Percentiles rank a stretch among this genome's conserved stretches.
phyloP scores from a whole-genome alignment of 2,113 vertebrate genomes.

The Rhinopomastus cyanomelas region DNA sequence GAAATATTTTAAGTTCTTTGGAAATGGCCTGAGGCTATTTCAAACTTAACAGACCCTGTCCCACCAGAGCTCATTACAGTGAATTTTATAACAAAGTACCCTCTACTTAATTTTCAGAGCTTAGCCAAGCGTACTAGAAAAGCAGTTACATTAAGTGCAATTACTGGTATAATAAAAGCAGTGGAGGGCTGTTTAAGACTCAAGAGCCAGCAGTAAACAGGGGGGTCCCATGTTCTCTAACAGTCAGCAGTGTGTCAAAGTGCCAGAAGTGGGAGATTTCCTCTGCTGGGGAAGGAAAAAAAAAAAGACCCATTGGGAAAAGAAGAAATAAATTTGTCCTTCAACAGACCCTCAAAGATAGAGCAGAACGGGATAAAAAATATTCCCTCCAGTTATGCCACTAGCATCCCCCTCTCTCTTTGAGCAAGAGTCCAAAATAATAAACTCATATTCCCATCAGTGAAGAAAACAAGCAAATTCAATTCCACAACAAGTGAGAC shows the following conservation, averaged over 20 bases:
- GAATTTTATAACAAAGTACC: conserved; percentile 91
- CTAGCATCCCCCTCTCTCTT: conserved; percentile 50
- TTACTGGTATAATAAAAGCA: conserved; percentile 90
- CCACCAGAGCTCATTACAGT: conserved; percentile 93
- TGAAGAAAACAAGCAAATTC: conserved; percentile 49
- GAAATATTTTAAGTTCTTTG: conserved; percentile 81
- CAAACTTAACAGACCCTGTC: conserved; percentile 89
- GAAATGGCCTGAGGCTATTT: conserved; percentile 90
- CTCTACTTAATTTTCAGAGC: conserved; percentile 89
- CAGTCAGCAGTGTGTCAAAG: conserved; percentile 70
- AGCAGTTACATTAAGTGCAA: conserved; percentile 87
- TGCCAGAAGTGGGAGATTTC: conserved; percentile 52
- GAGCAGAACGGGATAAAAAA: conserved; percentile 37
- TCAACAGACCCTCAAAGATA: conserved; percentile 45
- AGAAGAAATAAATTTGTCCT: conserved; percentile 35
- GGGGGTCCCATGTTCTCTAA: conserved; percentile 62
- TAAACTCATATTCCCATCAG: conserved; percentile 50
- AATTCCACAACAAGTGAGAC: conserved; percentile 54
- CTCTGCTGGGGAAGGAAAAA: not conserved
- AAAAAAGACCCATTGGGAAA: not conserved
- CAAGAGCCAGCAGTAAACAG: conserved; percentile 83
- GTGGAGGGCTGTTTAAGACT: conserved; percentile 82
- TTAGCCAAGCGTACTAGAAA: conserved; percentile 83
- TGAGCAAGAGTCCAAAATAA: conserved; percentile 52
- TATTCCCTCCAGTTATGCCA: conserved; percentile 75